Conservation (phyloP, 2,888 invertebrate species). For the Meiosimyza decipiens region DNA sequence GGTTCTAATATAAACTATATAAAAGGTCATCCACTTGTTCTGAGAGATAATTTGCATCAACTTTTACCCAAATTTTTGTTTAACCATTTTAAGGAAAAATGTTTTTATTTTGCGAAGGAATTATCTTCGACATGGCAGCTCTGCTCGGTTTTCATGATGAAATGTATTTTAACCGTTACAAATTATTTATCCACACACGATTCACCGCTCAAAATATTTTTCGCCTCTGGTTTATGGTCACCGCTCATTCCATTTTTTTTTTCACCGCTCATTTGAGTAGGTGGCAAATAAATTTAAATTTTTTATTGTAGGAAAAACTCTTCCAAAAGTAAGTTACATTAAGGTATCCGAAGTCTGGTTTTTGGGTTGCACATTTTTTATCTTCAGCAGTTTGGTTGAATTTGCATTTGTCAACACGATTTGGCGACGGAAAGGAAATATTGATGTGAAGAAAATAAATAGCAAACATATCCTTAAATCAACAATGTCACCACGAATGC, state of each 20-base stretch:
- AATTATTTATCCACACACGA: too few relatives aligned
- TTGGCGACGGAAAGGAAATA: constrained; percentile 78
- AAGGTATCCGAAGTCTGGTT: constrained; percentile 93
- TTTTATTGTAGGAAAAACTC: constrained; percentile 71
- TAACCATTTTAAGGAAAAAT: too few relatives aligned
- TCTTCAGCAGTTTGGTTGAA: constrained; percentile 86
- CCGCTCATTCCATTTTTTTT: constrained; percentile 7
- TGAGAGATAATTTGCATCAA: too few relatives aligned
- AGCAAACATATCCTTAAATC: constrained; percentile 87
- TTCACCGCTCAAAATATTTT: not conserved
- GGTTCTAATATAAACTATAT: too few relatives aligned
- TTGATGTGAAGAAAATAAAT: constrained; percentile 68
- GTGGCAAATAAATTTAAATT: not conserved
- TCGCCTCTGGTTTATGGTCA: not conserved
- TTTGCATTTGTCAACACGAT: constrained; percentile 92
- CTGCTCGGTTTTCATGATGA: too few relatives aligned
- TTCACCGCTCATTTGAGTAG: not conserved
- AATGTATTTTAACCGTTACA: too few relatives aligned
- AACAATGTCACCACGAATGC: constrained; percentile 81
- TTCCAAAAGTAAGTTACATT: constrained; percentile 90
- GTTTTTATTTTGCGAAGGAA: too few relatives aligned
- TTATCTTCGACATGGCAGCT: too few relatives aligned
- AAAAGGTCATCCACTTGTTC: too few relatives aligned
- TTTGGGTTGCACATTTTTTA: constrained; percentile 84
- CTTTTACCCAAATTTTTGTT: too few relatives aligned